Evolutionary conservation across 2,888 invertebrate species (phyloP), one percentile per base, ranked within the genome.

Genomic region (Bombylius major): DNA sequence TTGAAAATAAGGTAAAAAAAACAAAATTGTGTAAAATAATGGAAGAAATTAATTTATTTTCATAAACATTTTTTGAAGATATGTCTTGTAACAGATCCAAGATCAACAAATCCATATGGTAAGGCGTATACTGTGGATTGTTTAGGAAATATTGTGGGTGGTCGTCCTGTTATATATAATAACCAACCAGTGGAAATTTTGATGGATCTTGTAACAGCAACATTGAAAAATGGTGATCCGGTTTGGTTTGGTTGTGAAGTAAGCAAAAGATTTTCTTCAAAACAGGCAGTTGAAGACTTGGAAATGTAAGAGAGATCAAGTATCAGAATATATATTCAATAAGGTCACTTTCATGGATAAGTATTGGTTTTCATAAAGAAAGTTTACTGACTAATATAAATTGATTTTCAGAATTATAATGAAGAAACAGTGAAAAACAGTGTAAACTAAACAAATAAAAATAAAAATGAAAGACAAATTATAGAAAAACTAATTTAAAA

Each of bases 191-290:
- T 87, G 0, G 87, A 89, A 55, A 74, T 84, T 1, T 76, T 94
- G 4, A 82, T 90, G 71, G 80, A 86, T 68, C 77, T 83, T 42
- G 85, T 87, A 3, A 83, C 82, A 11, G 83, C 84, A 58, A 89
- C 90, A 55, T 85, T 94, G 61, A 80, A 83, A 60, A 81, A 82
- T 4, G 86, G 87, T 2, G 90, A 92, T 69, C 83, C 92, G 1
- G 92, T 94, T 1, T 94, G 93, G 93, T 93, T 93, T 70, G 93
- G 93, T 0, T 92, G 90, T 70, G 92, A 93, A 67, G 89, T 92
- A 3, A 82, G 82, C 61, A 91, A 92, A 73, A 75, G 88, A 54
- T 87, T 88, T 69, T 84, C 86, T 53, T 75, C 81, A 47, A 89
- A 89, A 65, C 82, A 84, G 60, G 91, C 91, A 12, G 80, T 90